phyloP scores from a whole-genome alignment of 37 sponge, comb jelly and placozoan genomes.

The Beroe forskalii region DNA sequence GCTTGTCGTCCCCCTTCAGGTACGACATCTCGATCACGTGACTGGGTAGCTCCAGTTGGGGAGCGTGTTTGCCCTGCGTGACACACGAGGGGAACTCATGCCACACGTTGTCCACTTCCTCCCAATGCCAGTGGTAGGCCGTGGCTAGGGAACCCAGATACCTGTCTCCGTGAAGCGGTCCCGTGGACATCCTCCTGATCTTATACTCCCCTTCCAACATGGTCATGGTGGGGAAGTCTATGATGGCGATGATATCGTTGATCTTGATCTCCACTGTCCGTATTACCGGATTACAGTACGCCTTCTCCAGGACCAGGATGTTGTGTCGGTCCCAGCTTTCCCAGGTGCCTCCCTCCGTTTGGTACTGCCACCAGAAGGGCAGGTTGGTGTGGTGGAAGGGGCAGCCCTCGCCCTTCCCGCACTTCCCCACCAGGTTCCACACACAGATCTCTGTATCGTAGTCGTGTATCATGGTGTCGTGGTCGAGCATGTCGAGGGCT shows the following conservation, averaged over 20 bases:
- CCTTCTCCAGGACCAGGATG: conserved; percentile 52
- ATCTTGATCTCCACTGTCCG: conserved; percentile 63
- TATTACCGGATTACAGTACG: conserved; percentile 54
- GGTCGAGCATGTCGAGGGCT: conserved; percentile 25
- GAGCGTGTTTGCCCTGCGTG: conserved; percentile 63
- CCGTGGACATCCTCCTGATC: conserved; percentile 29
- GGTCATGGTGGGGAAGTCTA: conserved; percentile 64
- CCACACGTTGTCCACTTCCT: conserved; percentile 54
- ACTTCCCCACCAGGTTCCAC: conserved; percentile 61
- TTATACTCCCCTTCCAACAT: conserved; percentile 38
- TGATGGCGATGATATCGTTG: conserved; percentile 19
- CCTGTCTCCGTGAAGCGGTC: not conserved
- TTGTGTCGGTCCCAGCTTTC: conserved; percentile 43
- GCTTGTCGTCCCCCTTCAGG: conserved; percentile 2
- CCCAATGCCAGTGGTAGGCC: conserved; percentile 65
- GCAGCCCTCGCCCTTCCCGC: not conserved
- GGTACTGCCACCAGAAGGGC: conserved; percentile 65
- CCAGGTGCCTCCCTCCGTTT: not conserved
- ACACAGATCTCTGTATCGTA: conserved; percentile 53
- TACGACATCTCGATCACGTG: conserved; percentile 46
- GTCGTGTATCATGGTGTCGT: conserved; percentile 54
- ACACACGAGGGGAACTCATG: conserved; percentile 66
- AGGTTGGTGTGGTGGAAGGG: conserved; percentile 52
- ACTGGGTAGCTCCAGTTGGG: conserved; percentile 49
- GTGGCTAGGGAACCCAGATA: conserved; percentile 57